Conservation (phyloP, 2,113 vertebrate genomes). For the Genyomyrus donnyi region DNA sequence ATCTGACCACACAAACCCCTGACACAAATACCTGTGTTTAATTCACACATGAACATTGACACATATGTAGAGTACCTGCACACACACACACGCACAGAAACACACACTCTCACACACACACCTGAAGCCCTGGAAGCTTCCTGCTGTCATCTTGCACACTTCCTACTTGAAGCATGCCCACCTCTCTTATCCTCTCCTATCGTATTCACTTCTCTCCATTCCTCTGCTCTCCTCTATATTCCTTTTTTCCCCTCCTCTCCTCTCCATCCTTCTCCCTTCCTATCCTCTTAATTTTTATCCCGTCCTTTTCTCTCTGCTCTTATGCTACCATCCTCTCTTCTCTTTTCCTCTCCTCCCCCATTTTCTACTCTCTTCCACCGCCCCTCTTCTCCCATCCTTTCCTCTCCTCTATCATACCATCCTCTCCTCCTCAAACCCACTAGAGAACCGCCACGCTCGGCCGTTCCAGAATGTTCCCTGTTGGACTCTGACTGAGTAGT, state of each 20-base stretch:
- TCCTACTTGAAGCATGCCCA: not conserved
- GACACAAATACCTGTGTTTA: not conserved
- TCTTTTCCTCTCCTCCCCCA: not conserved
- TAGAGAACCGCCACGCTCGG: not conserved
- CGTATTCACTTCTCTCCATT: not conserved
- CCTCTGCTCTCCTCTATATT: not conserved
- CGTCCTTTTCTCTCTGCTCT: not conserved
- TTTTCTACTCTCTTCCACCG: not conserved
- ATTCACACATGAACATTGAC: not conserved
- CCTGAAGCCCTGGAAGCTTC: not conserved
- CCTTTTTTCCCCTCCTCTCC: not conserved
- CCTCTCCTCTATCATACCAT: not conserved
- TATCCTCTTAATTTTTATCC: not conserved
- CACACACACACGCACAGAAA: not conserved
- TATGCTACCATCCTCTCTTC: no score
- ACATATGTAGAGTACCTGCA: not conserved
- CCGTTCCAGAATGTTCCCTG: not conserved
- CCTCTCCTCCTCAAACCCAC: not conserved
- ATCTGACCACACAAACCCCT: not conserved
- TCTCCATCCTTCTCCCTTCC: not conserved
- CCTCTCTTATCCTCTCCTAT: not conserved
- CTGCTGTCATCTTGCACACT: not conserved
- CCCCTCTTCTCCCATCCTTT: not conserved
- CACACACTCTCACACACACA: not conserved
- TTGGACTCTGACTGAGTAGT: not conserved